Percentiles rank a stretch among this genome's conserved stretches.
Conservation (phyloP, 2,113 vertebrate species). For the Nematolebias whitei region DNA sequence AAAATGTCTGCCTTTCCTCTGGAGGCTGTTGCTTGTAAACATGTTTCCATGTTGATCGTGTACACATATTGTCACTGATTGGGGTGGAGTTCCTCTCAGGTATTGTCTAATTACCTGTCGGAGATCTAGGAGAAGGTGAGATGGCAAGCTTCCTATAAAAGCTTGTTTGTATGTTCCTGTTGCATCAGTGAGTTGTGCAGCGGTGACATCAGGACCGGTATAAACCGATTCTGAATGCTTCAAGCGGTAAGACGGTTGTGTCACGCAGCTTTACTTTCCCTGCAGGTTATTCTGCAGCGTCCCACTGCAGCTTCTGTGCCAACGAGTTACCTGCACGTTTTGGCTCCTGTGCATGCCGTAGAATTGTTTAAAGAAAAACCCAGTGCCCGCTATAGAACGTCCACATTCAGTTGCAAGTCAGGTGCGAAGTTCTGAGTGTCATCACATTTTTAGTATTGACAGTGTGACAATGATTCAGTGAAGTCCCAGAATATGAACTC, state of each 20-base stretch:
- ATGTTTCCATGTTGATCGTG: background rate
- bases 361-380: too few relatives aligned
- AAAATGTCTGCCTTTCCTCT: background rate
- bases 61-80: background rate
- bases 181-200: background rate
- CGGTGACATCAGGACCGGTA: constrained; percentile 3
- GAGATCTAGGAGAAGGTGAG: background rate
- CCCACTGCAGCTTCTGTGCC: background rate
- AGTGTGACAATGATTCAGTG: too few relatives aligned
- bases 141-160: background rate
- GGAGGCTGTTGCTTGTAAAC: too few relatives aligned
- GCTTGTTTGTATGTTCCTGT: background rate
- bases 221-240: constrained; percentile 21
- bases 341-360: too few relatives aligned
- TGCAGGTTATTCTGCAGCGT: background rate
- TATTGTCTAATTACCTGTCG: background rate
- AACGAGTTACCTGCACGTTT: too few relatives aligned
- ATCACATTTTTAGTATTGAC: too few relatives aligned
- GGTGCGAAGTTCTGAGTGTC: too few relatives aligned
- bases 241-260: background rate
- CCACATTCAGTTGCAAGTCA: too few relatives aligned
- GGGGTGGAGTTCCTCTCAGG: background rate
- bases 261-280: too few relatives aligned
- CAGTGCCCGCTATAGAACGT: too few relatives aligned
- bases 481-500: too few relatives aligned